These are phyloP conservation scores for Nyctereutes procyonoides DNA, from an alignment of 2,113 vertebrate genomes.

Conservation along the genomic window DNA sequence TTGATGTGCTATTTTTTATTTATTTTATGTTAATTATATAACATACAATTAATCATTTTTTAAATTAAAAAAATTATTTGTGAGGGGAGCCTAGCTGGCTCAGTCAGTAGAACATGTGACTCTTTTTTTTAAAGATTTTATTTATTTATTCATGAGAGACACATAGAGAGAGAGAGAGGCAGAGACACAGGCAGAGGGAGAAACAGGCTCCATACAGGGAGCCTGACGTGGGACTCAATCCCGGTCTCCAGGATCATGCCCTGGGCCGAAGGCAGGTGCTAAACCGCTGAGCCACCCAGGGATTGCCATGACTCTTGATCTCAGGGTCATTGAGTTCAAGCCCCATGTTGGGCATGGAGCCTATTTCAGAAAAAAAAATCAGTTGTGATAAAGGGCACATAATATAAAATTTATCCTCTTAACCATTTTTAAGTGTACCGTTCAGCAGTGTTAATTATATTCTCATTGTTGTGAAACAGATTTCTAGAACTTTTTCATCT, in stretches of 20 bases:
- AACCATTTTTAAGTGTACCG: neutral
- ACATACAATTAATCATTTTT: neutral
- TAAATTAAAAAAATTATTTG: neutral
- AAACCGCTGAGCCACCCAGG: too few species aligned
- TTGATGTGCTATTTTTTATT: neutral
- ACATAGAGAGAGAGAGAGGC: too few species aligned
- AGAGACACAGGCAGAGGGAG: too few species aligned
- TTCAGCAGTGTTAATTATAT: neutral
- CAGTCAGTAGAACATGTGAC: neutral
- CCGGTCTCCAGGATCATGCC: too few species aligned
- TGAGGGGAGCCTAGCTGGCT: neutral
- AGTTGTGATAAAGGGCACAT: neutral
- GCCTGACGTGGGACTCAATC: too few species aligned
- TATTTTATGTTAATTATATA: too few species aligned
- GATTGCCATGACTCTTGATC: neutral
- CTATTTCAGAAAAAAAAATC: neutral
- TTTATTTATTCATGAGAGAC: too few species aligned
- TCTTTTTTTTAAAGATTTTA: neutral
- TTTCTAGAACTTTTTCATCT: constrained; percentile 18
- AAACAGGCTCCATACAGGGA: too few species aligned
- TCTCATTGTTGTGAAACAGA: neutral
- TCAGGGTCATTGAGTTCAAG: neutral
- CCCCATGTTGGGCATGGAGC: neutral
- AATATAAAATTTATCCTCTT: neutral
- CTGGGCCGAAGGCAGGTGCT: too few species aligned